Evolutionary conservation across 2,888 invertebrate species (phyloP).

Genomic region (Eremobia ochroleuca): DNA sequence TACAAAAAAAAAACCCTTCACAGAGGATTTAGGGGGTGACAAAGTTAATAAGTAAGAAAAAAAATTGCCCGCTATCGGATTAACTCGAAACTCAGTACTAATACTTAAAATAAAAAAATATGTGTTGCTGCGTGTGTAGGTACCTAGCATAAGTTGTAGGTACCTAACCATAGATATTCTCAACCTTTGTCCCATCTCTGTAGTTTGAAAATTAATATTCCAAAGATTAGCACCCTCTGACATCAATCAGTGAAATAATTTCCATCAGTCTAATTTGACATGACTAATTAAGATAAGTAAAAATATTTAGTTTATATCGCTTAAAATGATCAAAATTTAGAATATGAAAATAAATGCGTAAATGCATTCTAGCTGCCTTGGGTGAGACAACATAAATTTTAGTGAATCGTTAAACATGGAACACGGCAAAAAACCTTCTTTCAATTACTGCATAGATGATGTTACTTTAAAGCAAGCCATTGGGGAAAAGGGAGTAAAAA

Average conservation of each 20-base stretch:
- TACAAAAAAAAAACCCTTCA: too few species aligned
- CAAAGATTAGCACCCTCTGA: background rate
- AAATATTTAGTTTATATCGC: conserved; percentile 13
- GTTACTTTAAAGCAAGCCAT: background rate
- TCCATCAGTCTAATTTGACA: conserved; percentile 22
- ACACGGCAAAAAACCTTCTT: background rate
- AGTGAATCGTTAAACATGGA: conserved; percentile 36
- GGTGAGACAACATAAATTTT: conserved; percentile 51
- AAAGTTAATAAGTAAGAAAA: too few species aligned
- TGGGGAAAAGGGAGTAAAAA: conserved; percentile 4
- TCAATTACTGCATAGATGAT: background rate
- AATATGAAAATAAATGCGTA: conserved; percentile 23
- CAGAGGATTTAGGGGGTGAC: too few species aligned
- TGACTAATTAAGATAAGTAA: conserved; percentile 30
- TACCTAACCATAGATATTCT: background rate
- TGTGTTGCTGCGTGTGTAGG: background rate
- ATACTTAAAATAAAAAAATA: too few species aligned
- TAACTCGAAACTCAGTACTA: too few species aligned
- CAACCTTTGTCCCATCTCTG: background rate
- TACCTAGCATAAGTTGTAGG: background rate
- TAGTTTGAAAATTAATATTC: background rate
- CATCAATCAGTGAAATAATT: conserved; percentile 9
- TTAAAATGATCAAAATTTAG: conserved; percentile 34
- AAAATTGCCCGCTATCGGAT: too few species aligned
- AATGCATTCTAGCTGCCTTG: conserved; percentile 14